Evolutionary conservation across 2,888 invertebrate species (phyloP).

Genomic region (Micoletzkya japonica): DNA sequence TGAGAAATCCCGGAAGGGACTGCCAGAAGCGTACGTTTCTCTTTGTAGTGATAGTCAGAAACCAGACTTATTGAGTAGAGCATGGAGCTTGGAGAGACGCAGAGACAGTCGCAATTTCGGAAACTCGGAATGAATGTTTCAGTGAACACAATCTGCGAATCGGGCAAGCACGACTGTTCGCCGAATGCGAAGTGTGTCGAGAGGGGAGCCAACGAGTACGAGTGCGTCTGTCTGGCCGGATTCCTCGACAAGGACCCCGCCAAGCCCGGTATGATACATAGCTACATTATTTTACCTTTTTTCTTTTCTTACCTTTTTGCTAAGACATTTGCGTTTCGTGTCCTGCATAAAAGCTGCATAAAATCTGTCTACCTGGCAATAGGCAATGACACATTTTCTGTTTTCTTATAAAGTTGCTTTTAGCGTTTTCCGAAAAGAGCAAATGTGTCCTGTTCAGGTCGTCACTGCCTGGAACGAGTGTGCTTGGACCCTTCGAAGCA

Average conservation of each 20-base stretch:
- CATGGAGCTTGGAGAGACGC: too few relatives aligned
- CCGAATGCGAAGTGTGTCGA: constrained; percentile 53
- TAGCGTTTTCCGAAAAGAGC: background rate
- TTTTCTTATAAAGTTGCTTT: background rate
- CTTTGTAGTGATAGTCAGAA: too few relatives aligned
- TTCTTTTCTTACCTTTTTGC: too few relatives aligned
- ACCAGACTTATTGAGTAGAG: too few relatives aligned
- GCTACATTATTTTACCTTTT: too few relatives aligned
- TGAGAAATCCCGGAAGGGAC: constrained; percentile 54
- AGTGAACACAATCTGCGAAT: constrained; percentile 51
- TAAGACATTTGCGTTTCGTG: too few relatives aligned
- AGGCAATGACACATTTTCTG: constrained; percentile 29
- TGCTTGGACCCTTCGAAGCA: constrained; percentile 53
- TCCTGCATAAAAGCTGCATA: too few relatives aligned
- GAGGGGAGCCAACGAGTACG: constrained; percentile 49
- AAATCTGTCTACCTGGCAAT: too few relatives aligned
- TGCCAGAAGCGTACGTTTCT: constrained; percentile 45
- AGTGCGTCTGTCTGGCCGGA: constrained; percentile 55
- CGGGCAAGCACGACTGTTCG: constrained; percentile 56
- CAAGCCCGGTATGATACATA: constrained; percentile 33
- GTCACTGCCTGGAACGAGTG: constrained; percentile 45
- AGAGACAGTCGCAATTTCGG: too few relatives aligned
- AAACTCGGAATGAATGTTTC: constrained; percentile 33
- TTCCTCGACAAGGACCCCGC: constrained; percentile 50
- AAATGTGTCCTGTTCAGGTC: constrained; percentile 29